Evolutionary conservation across 1,140 invertebrate species (phyloP).

Genomic region (Meteorus sp.): DNA sequence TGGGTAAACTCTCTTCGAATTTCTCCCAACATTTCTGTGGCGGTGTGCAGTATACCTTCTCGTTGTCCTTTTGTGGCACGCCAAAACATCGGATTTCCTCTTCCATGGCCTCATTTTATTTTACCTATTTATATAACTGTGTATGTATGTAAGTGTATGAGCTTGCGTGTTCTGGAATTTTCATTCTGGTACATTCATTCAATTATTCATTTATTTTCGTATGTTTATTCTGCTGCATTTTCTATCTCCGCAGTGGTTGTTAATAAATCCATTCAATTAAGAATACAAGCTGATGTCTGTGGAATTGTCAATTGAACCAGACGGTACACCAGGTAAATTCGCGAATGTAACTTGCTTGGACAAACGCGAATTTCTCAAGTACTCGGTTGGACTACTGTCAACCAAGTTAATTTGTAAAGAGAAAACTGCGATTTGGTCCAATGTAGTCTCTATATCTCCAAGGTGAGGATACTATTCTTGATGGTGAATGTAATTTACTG

Average conservation of each 20-base stretch:
- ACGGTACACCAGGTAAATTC: constrained; percentile 12
- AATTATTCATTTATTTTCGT: too few relatives aligned
- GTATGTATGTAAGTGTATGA: too few relatives aligned
- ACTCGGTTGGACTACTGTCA: too few relatives aligned
- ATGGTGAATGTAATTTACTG: constrained; percentile 7
- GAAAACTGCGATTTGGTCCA: too few relatives aligned
- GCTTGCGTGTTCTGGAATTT: too few relatives aligned
- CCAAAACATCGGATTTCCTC: constrained; percentile 4
- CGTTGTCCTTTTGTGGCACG: not conserved
- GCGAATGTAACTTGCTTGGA: not conserved
- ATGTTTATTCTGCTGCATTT: too few relatives aligned
- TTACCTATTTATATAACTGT: not conserved
- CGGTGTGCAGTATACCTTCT: too few relatives aligned
- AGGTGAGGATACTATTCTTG: too few relatives aligned
- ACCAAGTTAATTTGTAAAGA: constrained; percentile 8
- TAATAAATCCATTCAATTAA: constrained; percentile 5
- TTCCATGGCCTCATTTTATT: not conserved
- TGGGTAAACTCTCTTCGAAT: not conserved
- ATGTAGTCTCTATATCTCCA: too few relatives aligned
- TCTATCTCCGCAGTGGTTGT: not conserved
- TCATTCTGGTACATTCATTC: too few relatives aligned
- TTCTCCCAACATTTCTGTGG: not conserved
- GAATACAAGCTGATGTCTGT: not conserved
- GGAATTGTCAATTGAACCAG: constrained; percentile 3
- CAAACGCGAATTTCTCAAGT: too few relatives aligned